Evolutionary conservation across 2,888 invertebrate species (phyloP), one percentile per base, ranked within the genome.

Genomic region (Lycophotia porphyrea): DNA sequence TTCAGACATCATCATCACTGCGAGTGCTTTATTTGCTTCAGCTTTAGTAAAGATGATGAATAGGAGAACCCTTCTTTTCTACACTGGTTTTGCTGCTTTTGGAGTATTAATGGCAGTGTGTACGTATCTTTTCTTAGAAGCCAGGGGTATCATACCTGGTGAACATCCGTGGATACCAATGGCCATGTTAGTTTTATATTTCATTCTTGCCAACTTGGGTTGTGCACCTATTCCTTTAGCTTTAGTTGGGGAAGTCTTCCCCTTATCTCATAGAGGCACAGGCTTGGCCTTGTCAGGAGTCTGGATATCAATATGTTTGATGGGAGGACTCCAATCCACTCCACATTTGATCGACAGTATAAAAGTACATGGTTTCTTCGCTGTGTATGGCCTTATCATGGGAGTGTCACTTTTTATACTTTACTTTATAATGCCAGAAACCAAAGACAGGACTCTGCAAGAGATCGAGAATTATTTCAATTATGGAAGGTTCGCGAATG

Each of bases 301-400:
- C 1, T 78, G 87, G 18, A 81, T 93, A 73, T 89, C 92, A 21
- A 27, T 93, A 3, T 78, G 75, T 61, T 67, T 92, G 2, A 87
- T 90, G 86, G 31, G 85, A 5, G 88, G 86, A 1, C 83, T 93
- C 11, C 86, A 92, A 73, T 72, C 91, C 13, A 90, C 92, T 2
- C 93, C 93, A 13, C 84, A 88, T 75, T 76, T 92, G 61, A 73
- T 93, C 0, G 84, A 66, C 0, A 87, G 76, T 52, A 64, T 92
- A 0, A 88, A 92, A 69, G 91, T 94, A 0, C 90, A 94, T 55
- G 95, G 95, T 0, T 93, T 93, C 0, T 95, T 95, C 71, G 87
- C 91, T 24, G 90, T 93, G 1, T 93, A 90, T 66, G 94, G 93
- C 3, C 67, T 83, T 2, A 80, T 90, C 0, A 88, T 89, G 83